Evolutionary conservation across 1,140 invertebrate genomes (phyloP).

Genomic region (Drosophila punjabiensis): DNA sequence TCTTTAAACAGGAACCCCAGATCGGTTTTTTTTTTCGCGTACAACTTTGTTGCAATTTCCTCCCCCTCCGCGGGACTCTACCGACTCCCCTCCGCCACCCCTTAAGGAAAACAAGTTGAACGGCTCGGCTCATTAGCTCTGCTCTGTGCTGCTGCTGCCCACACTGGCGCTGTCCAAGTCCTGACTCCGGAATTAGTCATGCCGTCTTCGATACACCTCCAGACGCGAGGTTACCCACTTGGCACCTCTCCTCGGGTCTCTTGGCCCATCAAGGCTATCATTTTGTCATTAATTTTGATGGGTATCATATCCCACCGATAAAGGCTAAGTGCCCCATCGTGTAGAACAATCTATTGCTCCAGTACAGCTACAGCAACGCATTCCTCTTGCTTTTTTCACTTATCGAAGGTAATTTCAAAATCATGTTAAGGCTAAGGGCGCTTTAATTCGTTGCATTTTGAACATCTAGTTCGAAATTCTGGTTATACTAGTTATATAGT

Average conservation of each 20-base stretch:
- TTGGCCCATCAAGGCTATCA: slow-evolving; percentile 8
- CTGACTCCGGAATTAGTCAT: slow-evolving; percentile 36
- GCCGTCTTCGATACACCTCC: slow-evolving; percentile 12
- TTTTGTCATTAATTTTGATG: slow-evolving; percentile 49
- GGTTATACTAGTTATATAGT: slow-evolving; percentile 3
- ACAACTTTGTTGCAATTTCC: slow-evolving; percentile 36
- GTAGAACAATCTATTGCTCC: slow-evolving; percentile 26
- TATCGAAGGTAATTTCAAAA: slow-evolving; percentile 25
- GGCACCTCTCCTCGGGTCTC: slow-evolving; percentile 11
- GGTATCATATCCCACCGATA: slow-evolving; percentile 32
- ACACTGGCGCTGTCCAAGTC: slow-evolving; percentile 31
- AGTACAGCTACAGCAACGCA: slow-evolving; percentile 13
- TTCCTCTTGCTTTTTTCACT: slow-evolving; percentile 15
- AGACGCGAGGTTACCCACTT: slow-evolving; percentile 36
- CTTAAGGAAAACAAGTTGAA: slow-evolving; percentile 36
- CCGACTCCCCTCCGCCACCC: slow-evolving; percentile 9
- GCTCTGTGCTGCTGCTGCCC: slow-evolving; percentile 34
- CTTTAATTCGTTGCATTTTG: slow-evolving; percentile 27
- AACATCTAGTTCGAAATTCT: slow-evolving; percentile 10
- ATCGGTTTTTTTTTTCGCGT: slow-evolving; percentile 30
- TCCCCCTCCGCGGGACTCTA: not conserved
- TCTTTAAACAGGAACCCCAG: slow-evolving; percentile 42
- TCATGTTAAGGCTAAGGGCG: slow-evolving; percentile 18
- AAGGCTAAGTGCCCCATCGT: slow-evolving; percentile 22
- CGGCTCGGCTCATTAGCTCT: slow-evolving; percentile 47